phyloP scores from a whole-genome alignment of 2,113 vertebrate genomes.

The Mobula hypostoma region DNA sequence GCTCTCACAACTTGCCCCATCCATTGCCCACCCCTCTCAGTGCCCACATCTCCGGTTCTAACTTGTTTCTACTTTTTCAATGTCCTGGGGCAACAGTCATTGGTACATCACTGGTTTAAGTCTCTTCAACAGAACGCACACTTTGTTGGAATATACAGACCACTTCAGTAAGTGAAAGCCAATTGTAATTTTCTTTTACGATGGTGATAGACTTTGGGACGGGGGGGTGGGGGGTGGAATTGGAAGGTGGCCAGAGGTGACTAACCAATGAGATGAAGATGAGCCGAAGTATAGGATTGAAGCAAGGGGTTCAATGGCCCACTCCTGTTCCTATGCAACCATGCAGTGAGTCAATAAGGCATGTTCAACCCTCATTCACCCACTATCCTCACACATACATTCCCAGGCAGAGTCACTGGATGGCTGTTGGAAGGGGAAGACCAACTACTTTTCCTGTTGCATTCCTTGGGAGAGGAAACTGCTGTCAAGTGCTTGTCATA shows the following conservation, averaged over 20 bases:
- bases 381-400: background rate
- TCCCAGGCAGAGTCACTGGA: background rate
- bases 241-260: background rate
- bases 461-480: background rate
- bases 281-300: background rate
- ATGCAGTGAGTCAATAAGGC: background rate
- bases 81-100: background rate
- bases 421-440: background rate
- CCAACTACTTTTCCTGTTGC: background rate
- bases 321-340: background rate
- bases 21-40: background rate
- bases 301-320: background rate
- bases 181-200: background rate
- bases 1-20: background rate
- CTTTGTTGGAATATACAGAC: background rate
- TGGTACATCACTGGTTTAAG: background rate
- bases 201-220: too few relatives aligned
- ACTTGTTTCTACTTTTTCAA: background rate
- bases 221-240: too few relatives aligned
- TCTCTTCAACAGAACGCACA: background rate
- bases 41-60: background rate
- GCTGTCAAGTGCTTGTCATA: background rate
- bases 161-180: background rate
- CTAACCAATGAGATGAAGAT: background rate
- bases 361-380: background rate